phyloP scores from a whole-genome alignment of 2,113 vertebrate species.

The Nesoenas mayeri region DNA sequence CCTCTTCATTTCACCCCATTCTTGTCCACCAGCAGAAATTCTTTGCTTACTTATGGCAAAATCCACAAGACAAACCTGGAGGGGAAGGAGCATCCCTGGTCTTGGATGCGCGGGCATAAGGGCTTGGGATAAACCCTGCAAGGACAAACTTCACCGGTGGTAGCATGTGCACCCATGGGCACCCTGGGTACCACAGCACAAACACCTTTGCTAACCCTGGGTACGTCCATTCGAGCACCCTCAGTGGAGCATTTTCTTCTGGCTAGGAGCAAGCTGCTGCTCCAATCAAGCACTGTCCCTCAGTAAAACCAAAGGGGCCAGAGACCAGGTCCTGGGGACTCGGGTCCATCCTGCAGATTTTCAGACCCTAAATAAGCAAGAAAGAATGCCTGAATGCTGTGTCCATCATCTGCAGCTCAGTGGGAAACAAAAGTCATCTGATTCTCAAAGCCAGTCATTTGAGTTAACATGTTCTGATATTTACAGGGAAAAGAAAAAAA shows the following conservation, averaged over 20 bases:
- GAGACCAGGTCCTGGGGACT: not conserved
- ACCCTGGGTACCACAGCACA: fast-evolving
- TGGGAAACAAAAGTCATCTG: not conserved
- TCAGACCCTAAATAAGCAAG: not conserved
- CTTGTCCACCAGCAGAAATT: not conserved
- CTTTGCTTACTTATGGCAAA: not conserved
- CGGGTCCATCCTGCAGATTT: fast-evolving
- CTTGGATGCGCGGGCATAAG: not conserved
- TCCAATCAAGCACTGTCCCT: not conserved
- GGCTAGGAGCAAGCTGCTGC: not conserved
- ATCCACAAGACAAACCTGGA: not conserved
- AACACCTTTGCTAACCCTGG: not conserved
- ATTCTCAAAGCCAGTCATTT: not conserved
- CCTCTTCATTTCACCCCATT: not conserved
- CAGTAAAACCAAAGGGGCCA: not conserved
- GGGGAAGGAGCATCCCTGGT: not conserved
- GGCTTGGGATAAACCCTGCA: not conserved
- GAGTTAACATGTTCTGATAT: not conserved
- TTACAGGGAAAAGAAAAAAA: not conserved
- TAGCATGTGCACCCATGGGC: not conserved
- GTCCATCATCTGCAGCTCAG: not conserved
- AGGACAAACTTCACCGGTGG: not conserved
- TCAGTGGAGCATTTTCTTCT: not conserved
- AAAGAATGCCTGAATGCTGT: not conserved
- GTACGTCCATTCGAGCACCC: fast-evolving